phyloP scores from a whole-genome alignment of 2,888 invertebrate species.

The Amiota communis region DNA sequence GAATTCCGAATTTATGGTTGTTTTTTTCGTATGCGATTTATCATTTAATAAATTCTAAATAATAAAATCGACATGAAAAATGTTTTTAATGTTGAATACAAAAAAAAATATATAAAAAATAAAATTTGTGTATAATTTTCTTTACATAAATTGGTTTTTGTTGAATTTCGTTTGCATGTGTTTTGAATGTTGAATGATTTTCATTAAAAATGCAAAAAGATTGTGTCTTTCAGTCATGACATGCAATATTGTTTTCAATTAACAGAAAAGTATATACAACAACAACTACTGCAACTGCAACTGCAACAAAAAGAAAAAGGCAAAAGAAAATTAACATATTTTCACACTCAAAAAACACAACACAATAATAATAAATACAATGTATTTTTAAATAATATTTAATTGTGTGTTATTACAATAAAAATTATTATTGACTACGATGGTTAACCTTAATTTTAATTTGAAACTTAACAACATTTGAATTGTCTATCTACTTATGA shows the following conservation, averaged over 20 bases:
- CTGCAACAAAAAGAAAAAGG: constrained; percentile 1
- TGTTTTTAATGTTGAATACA: constrained; percentile 39
- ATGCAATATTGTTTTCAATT: constrained; percentile 37
- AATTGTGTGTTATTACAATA: constrained; percentile 50
- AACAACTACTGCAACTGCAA: background rate
- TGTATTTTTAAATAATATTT: constrained; percentile 55
- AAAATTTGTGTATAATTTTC: constrained; percentile 37
- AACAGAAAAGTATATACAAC: too few species aligned
- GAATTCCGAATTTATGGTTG: too few species aligned
- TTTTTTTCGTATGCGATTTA: constrained; percentile 6
- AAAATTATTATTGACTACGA: constrained; percentile 24
- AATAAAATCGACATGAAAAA: constrained; percentile 38
- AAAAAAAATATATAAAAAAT: constrained; percentile 6
- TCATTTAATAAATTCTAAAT: constrained; percentile 31
- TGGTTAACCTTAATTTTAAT: background rate
- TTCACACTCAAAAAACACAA: constrained; percentile 40
- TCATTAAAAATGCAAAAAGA: constrained; percentile 23
- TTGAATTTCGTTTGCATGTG: constrained; percentile 12
- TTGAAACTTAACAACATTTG: too few species aligned
- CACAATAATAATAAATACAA: constrained; percentile 46
- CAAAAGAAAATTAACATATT: constrained; percentile 38
- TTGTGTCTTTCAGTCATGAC: constrained; percentile 46
- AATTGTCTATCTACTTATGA: too few species aligned
- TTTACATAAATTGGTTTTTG: background rate
- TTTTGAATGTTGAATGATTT: constrained; percentile 3